Evolutionary conservation across 2,113 vertebrate species (phyloP), one percentile per base, ranked within the genome.

Genomic region (Laticauda colubrina): DNA sequence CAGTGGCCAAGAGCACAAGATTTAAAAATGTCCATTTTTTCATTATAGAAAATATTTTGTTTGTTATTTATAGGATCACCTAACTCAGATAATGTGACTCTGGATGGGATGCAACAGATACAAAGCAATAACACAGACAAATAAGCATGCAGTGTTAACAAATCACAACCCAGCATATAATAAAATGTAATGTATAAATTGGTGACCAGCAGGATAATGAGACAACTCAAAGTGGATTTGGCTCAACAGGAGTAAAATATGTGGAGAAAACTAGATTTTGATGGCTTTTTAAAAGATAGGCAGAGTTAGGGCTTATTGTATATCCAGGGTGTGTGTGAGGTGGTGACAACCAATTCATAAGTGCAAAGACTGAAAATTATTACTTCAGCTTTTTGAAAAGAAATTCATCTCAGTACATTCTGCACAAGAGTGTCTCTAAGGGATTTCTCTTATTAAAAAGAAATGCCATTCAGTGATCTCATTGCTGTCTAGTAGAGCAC

Each of bases 381-480:
- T 94, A 95, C 92, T 94, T 89, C 43, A 96, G 12, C 12, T 18
- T 39, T 34, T 56, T 94, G 3, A 34, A 95, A 39, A 85, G n/a
- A 85, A 89, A 91, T 57, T 39, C 75, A 86, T n/a, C 64, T 96
- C 93, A 93, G 86, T 94, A 91, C 0, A 3, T 95, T 95, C 86
- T 94, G 94, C 0, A 92, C 86, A 94, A 95, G 93, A 94, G 94
- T 39, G 93, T 91, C 95, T 96, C 95, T 89, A 54, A 95, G 94
- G 96, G 93, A 95, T 96, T 96, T 94, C 91, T 61, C 14, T 95
- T 94, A 94, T 95, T 96, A 95, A 96, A 93, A 56, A 95, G 91
- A 85, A 0, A 0, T 95, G 48, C 93, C 93, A 96, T 95, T 94
- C 91, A 86, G 96, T 96, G 94, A 0, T 14, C 91, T 91, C 93